A percentile compares a stretch with the other conserved stretches of the same genome.
Conservation (phyloP, 2,888 invertebrate genomes). For the Lasioglossum zephyrum region DNA sequence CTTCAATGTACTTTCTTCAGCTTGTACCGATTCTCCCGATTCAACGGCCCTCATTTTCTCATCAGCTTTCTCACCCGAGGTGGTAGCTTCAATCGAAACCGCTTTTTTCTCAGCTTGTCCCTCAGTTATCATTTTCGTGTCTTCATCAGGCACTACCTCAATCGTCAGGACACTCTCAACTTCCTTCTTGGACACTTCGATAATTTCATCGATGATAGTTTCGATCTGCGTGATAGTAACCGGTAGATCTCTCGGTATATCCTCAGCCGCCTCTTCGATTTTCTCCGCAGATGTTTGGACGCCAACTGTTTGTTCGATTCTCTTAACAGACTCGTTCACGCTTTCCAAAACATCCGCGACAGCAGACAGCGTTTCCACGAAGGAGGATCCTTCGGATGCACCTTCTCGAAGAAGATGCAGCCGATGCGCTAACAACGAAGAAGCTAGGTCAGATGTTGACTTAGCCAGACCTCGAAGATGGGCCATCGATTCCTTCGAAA, state of each 20-base stretch:
- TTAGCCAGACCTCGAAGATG: constrained; percentile 72
- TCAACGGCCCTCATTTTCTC: background rate
- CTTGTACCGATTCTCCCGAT: background rate
- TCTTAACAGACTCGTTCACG: constrained; percentile 70
- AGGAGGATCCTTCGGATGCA: constrained; percentile 74
- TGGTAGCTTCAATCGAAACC: background rate
- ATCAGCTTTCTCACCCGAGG: background rate
- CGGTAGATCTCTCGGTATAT: constrained; percentile 5
- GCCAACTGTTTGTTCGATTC: constrained; percentile 23
- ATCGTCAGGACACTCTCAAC: constrained; percentile 71
- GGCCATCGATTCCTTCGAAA: constrained; percentile 53
- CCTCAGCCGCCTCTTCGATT: constrained; percentile 26
- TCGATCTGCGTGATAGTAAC: constrained; percentile 73
- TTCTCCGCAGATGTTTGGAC: constrained; percentile 33
- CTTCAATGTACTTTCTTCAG: background rate
- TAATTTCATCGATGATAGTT: constrained; percentile 76
- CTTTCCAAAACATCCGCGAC: constrained; percentile 76
- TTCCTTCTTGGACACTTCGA: constrained; percentile 75
- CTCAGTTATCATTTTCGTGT: background rate
- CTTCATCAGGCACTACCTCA: constrained; percentile 58
- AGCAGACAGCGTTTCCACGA: constrained; percentile 79
- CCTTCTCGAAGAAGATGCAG: constrained; percentile 73
- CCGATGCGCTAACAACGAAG: constrained; percentile 72
- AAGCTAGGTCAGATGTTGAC: constrained; percentile 72
- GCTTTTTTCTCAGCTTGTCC: background rate